These are phyloP conservation scores for Diaphora mendica DNA, from an alignment of 2,888 invertebrate genomes.

Conservation along the genomic window DNA sequence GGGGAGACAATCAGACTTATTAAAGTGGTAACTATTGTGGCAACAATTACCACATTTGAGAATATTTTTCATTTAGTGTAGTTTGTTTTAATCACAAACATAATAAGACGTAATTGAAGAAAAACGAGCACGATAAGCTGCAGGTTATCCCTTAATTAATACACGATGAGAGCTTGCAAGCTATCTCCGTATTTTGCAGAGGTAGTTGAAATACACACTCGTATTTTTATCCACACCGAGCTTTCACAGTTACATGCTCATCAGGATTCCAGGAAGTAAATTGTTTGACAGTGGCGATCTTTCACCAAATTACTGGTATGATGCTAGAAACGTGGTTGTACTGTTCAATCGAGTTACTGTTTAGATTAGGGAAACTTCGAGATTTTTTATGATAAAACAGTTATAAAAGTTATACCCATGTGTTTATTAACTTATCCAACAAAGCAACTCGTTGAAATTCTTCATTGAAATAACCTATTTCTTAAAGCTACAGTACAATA, in stretches of 20 bases:
- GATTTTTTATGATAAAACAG: not conserved
- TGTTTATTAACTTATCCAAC: not conserved
- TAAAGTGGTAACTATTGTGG: constrained; percentile 1
- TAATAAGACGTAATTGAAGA: not conserved
- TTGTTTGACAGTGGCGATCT: not conserved
- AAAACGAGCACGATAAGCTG: not conserved
- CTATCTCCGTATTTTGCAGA: not conserved
- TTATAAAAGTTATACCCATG: not conserved
- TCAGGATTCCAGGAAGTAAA: not conserved
- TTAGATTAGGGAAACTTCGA: not conserved
- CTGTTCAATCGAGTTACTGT: not conserved
- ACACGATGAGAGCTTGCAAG: not conserved
- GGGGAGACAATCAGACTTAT: constrained; percentile 13
- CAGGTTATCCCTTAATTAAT: not conserved
- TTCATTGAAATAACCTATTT: not conserved
- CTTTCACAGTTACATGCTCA: not conserved
- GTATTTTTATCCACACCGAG: not conserved
- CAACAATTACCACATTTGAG: not conserved
- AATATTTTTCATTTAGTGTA: not conserved
- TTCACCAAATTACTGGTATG: not conserved
- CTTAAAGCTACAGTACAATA: not conserved
- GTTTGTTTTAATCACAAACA: not conserved
- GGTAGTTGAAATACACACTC: not conserved
- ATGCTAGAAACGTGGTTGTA: not conserved
- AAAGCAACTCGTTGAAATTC: not conserved